Percentiles rank a stretch among this genome's conserved stretches.
Evolutionary conservation across 1,140 invertebrate species (phyloP).

Genomic region (Ooceraea biroi): DNA sequence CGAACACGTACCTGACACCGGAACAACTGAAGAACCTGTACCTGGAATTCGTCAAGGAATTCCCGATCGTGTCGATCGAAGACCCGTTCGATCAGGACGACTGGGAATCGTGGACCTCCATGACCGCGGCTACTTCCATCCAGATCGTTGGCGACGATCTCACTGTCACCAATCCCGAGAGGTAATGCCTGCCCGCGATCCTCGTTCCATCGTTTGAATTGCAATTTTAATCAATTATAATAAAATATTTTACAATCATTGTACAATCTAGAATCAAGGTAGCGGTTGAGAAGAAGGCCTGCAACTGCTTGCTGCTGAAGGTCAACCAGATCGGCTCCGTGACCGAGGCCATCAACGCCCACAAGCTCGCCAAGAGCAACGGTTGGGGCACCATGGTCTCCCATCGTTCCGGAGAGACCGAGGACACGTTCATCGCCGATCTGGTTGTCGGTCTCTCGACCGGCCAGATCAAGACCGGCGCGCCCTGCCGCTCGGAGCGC

Average conservation of each 20-base stretch:
- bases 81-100: slow-evolving; percentile 99
- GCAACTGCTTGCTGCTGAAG: slow-evolving; percentile 98
- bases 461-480: slow-evolving; percentile 99
- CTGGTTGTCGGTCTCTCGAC: slow-evolving; percentile 98
- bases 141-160: slow-evolving; percentile 99
- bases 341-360: slow-evolving; percentile 98
- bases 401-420: slow-evolving; percentile 99
- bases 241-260: neutral
- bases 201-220: neutral
- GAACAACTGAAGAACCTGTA: slow-evolving; percentile 96
- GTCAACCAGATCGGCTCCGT: slow-evolving; percentile 99
- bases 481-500: slow-evolving; percentile 99
- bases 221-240: neutral
- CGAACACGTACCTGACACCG: slow-evolving; percentile 91
- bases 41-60: slow-evolving; percentile 96
- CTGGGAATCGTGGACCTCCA: slow-evolving; percentile 96
- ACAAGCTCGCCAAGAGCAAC: slow-evolving; percentile 96
- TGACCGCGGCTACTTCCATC: slow-evolving; percentile 93
- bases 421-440: slow-evolving; percentile 99
- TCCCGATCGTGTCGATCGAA: slow-evolving; percentile 99
- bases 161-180: slow-evolving; percentile 94
- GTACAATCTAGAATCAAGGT: slow-evolving; percentile 92
- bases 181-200: slow-evolving; percentile 70
- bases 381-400: slow-evolving; percentile 99
- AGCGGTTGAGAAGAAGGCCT: slow-evolving; percentile 98